Conservation (phyloP, 2,888 invertebrate genomes). For the Dysmachus trigonus region DNA sequence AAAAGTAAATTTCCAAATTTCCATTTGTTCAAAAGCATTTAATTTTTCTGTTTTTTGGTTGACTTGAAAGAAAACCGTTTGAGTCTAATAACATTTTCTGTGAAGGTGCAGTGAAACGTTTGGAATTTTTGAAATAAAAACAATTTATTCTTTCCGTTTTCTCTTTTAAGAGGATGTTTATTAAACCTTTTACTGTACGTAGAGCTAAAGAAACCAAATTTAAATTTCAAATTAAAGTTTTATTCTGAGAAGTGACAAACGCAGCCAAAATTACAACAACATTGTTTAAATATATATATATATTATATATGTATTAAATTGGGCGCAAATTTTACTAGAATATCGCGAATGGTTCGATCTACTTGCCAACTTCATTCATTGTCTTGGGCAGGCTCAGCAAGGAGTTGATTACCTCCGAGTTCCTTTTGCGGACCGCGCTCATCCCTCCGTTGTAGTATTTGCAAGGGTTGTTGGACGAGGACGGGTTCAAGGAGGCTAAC, state of each 20-base stretch:
- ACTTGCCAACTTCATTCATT: constrained; percentile 78
- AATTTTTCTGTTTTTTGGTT: no score
- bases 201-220: not conserved
- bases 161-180: no score
- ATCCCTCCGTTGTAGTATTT: constrained; percentile 53
- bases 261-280: not conserved
- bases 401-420: constrained; percentile 78
- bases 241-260: not conserved
- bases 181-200: no score
- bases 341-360: constrained; percentile 50
- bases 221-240: not conserved
- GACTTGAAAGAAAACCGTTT: no score
- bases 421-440: constrained; percentile 68
- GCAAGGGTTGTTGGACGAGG: constrained; percentile 53
- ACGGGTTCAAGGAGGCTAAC: constrained; percentile 57
- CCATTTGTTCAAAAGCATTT: no score
- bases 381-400: constrained; percentile 79
- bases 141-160: no score
- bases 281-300: not conserved
- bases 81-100: no score
- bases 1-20: no score
- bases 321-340: not conserved
- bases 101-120: no score
- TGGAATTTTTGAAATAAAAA: no score
- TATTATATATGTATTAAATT: not conserved